These are phyloP conservation scores for Drosophila subquinaria DNA, from an alignment of 2,888 invertebrate species.

Conservation along the genomic window DNA sequence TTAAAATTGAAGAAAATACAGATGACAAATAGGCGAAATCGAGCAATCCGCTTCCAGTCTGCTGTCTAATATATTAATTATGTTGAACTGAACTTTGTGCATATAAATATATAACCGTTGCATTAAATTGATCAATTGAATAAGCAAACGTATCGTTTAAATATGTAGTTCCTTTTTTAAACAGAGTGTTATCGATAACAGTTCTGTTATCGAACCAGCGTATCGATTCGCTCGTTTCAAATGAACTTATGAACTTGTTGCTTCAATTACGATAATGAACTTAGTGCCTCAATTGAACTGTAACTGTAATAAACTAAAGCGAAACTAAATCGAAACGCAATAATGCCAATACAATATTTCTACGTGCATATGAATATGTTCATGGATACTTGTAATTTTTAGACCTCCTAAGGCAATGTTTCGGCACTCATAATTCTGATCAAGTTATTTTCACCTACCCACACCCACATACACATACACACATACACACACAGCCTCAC, in stretches of 20 bases:
- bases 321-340: too few species aligned
- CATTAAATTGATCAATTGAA: background rate
- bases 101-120: background rate
- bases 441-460: conserved; percentile 34
- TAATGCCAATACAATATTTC: too few species aligned
- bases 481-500: background rate
- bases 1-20: conserved; percentile 16
- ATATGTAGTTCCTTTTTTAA: background rate
- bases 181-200: background rate
- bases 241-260: background rate
- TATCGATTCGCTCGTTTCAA: background rate
- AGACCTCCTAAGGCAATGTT: conserved; percentile 20
- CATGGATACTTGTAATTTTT: conserved; percentile 17
- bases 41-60: background rate
- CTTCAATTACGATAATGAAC: background rate
- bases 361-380: background rate
- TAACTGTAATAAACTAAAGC: background rate
- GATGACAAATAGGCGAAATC: background rate
- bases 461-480: background rate
- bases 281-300: background rate
- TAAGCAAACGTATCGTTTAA: background rate
- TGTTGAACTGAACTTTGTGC: background rate
- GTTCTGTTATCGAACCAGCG: too few species aligned
- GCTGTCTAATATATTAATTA: background rate
- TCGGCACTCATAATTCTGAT: conserved; percentile 25